These are phyloP conservation scores for Andricus grossulariae DNA, from an alignment of 1,140 invertebrate genomes.

Conservation along the genomic window DNA sequence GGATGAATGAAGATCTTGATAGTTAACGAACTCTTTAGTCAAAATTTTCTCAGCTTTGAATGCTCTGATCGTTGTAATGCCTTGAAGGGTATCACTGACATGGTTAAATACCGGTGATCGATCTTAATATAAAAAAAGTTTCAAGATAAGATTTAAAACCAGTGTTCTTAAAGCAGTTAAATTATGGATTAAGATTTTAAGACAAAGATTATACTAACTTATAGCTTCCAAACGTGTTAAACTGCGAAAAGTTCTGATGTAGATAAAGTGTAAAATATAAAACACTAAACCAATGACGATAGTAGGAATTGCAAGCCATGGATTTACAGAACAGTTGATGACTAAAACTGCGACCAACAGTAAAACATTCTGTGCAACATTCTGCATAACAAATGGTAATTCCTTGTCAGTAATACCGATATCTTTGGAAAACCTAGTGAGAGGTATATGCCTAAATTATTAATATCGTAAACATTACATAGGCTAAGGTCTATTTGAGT, in stretches of 20 bases:
- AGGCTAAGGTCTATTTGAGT: too few species aligned
- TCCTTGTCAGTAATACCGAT: too few species aligned
- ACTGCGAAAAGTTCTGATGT: not conserved
- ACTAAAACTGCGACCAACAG: constrained; percentile 28
- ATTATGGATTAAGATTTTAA: too few species aligned
- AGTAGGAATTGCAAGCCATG: too few species aligned
- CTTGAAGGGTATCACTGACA: constrained; percentile 84
- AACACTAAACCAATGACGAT: too few species aligned
- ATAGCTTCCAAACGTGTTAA: constrained; percentile 17
- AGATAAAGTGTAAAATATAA: too few species aligned
- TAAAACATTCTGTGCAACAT: constrained; percentile 63
- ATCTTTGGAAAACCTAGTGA: constrained; percentile 72
- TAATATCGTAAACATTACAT: not conserved
- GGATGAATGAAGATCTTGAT: constrained; percentile 75
- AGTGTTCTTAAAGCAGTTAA: too few species aligned
- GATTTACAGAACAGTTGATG: too few species aligned
- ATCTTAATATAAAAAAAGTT: constrained; percentile 72
- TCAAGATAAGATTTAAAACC: constrained; percentile 45
- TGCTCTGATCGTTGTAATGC: constrained; percentile 87
- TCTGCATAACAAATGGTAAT: constrained; percentile 70
- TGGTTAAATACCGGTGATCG: constrained; percentile 89
- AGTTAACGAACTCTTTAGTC: constrained; percentile 81
- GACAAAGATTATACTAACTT: constrained; percentile 62
- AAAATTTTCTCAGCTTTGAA: constrained; percentile 79
- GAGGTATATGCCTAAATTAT: constrained; percentile 59